Evolutionary conservation across 2,888 invertebrate genomes (phyloP).

Genomic region (Drosophila maculinotata): DNA sequence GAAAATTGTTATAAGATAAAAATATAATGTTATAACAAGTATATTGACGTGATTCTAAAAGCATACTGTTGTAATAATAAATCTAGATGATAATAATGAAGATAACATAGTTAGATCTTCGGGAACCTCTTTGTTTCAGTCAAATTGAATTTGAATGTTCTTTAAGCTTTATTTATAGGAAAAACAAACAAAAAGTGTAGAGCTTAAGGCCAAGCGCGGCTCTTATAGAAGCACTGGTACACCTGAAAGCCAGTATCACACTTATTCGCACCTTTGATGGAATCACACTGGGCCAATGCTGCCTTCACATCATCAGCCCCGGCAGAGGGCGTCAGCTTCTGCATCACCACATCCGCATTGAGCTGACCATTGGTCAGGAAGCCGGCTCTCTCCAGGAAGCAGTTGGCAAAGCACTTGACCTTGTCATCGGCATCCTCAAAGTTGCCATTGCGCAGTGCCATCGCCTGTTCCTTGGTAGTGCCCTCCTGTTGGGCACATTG

Average conservation of each 20-base stretch:
- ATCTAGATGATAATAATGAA: too few relatives aligned
- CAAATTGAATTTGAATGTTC: neutral
- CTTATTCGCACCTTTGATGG: conserved; percentile 49
- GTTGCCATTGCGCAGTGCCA: conserved; percentile 59
- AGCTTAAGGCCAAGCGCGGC: conserved; percentile 12
- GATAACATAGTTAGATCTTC: too few relatives aligned
- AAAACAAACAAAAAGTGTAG: neutral
- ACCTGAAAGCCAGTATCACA: conserved; percentile 67
- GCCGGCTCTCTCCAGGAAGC: conserved; percentile 75
- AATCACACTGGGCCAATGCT: conserved; percentile 46
- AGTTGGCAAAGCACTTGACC: conserved; percentile 77
- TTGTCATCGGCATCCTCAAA: conserved; percentile 51
- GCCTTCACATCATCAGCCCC: conserved; percentile 52
- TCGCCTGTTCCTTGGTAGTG: conserved; percentile 58
- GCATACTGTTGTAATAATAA: too few relatives aligned
- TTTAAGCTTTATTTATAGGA: conserved; percentile 17
- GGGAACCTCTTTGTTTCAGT: too few relatives aligned
- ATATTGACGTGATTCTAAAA: neutral
- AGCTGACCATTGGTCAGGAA: conserved; percentile 66
- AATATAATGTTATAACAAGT: too few relatives aligned
- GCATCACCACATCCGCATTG: conserved; percentile 39
- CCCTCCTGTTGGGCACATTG: conserved; percentile 65
- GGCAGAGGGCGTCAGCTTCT: conserved; percentile 37
- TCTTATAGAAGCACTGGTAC: conserved; percentile 55
- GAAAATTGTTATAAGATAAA: neutral